Percentiles rank a stretch among this genome's conserved stretches.
These are phyloP conservation scores for Drosophila lacertosa DNA, from an alignment of 1,140 invertebrate species.

Conservation along the genomic window DNA sequence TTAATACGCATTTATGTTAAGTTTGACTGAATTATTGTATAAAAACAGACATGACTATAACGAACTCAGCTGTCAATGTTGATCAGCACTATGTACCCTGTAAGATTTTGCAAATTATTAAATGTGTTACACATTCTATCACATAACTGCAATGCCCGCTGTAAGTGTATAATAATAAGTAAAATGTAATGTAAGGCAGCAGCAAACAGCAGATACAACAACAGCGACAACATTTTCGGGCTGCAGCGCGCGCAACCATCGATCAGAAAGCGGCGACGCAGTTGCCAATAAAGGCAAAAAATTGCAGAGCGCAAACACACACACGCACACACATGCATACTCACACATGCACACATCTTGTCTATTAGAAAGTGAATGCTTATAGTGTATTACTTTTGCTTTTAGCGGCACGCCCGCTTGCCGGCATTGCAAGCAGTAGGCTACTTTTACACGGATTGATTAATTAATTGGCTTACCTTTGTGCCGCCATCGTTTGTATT, in stretches of 20 bases:
- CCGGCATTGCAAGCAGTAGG: constrained; percentile 4
- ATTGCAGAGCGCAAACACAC: constrained; percentile 12
- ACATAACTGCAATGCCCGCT: neutral
- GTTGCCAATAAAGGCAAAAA: constrained; percentile 33
- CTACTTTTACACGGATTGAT: constrained; percentile 26
- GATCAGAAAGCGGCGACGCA: constrained; percentile 21
- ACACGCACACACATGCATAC: neutral
- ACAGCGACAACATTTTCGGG: constrained; percentile 22
- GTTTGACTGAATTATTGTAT: no score
- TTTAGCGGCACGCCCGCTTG: constrained; percentile 19
- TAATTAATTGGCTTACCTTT: constrained; percentile 53
- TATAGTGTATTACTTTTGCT: constrained; percentile 17
- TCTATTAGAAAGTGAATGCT: constrained; percentile 47
- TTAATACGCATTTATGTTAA: no score
- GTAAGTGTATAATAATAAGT: constrained; percentile 25
- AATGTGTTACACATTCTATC: neutral
- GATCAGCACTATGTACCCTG: no score
- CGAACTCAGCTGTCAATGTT: no score
- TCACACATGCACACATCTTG: neutral
- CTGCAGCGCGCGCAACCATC: constrained; percentile 30
- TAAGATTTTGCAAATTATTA: no score
- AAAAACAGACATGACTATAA: no score
- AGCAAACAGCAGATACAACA: constrained; percentile 7
- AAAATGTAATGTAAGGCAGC: constrained; percentile 34
- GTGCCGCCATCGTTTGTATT: constrained; percentile 63